phyloP scores from a whole-genome alignment of 2,797 vertebrate genomes.

The Pangasius mekongensis region DNA sequence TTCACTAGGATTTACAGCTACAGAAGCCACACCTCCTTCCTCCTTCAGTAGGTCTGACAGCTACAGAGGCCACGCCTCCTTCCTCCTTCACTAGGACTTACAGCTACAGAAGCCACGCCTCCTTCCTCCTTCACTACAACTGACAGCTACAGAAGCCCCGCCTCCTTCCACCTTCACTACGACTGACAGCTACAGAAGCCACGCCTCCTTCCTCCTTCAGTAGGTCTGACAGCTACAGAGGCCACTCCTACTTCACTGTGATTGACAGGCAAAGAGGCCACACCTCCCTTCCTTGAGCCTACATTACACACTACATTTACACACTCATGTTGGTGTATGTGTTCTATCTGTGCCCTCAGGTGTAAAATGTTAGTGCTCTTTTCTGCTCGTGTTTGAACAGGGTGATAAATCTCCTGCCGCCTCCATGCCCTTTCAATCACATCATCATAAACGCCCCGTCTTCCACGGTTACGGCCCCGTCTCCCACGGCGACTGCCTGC shows the following conservation, averaged over 20 bases:
- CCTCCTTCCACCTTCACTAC: not conserved
- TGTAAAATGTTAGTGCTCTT: slow-evolving; percentile 74
- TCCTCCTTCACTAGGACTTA: not conserved
- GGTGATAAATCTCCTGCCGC: slow-evolving; percentile 98
- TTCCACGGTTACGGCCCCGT: slow-evolving; percentile 24
- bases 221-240: not conserved
- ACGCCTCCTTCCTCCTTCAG: not conserved
- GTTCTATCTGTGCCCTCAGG: slow-evolving; percentile 24
- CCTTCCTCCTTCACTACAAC: not conserved
- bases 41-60: not conserved
- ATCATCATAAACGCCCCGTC: slow-evolving; percentile 90
- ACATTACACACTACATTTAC: slow-evolving; percentile 1
- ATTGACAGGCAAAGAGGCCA: slow-evolving; percentile 6
- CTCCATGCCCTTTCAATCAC: slow-evolving; percentile 97
- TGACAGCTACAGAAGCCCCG: not conserved
- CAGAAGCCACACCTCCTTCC: not conserved
- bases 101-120: not conserved
- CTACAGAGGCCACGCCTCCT: not conserved
- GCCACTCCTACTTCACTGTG: not conserved
- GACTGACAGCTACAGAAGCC: not conserved
- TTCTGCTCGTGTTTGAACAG: slow-evolving; percentile 99
- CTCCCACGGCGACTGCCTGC: slow-evolving; percentile 36
- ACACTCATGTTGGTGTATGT: slow-evolving; percentile 2
- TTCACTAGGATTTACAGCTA: not conserved
- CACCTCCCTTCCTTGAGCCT: not conserved